These are phyloP conservation scores for Zaprionus ornatus DNA, from an alignment of 1,140 invertebrate genomes.

Conservation along the genomic window DNA sequence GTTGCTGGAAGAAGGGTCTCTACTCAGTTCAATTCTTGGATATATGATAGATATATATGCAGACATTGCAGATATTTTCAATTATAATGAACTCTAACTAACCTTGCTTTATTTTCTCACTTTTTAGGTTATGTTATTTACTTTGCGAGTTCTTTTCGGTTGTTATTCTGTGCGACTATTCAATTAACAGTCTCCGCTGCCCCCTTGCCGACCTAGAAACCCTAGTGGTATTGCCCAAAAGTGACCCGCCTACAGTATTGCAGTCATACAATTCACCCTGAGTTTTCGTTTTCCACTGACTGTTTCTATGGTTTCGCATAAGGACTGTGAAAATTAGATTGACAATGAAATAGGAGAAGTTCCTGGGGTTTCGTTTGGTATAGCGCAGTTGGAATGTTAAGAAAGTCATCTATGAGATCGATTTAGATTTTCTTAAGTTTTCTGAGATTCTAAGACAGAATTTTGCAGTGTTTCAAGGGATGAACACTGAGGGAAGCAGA, in stretches of 20 bases:
- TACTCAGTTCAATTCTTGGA: background rate
- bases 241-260: conserved; percentile 46
- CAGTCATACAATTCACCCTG: background rate
- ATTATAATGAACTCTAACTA: background rate
- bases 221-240: conserved; percentile 8
- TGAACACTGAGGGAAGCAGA: background rate
- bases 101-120: background rate
- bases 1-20: background rate
- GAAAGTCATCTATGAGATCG: too few relatives aligned
- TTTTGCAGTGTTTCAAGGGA: background rate
- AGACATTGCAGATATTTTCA: too few relatives aligned
- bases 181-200: background rate
- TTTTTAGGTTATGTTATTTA: conserved; percentile 4
- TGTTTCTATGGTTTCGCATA: conserved; percentile 35
- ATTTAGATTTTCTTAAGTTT: too few relatives aligned
- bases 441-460: background rate
- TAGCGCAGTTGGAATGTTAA: background rate
- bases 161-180: background rate
- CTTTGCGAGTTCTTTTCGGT: background rate
- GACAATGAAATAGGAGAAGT: background rate
- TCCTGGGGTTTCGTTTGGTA: background rate
- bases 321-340: background rate
- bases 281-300: background rate
- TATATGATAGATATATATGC: too few relatives aligned
- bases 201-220: background rate